These are phyloP conservation scores for Chrysopilus asiliformis DNA, from an alignment of 2,888 invertebrate species.

Conservation along the genomic window DNA sequence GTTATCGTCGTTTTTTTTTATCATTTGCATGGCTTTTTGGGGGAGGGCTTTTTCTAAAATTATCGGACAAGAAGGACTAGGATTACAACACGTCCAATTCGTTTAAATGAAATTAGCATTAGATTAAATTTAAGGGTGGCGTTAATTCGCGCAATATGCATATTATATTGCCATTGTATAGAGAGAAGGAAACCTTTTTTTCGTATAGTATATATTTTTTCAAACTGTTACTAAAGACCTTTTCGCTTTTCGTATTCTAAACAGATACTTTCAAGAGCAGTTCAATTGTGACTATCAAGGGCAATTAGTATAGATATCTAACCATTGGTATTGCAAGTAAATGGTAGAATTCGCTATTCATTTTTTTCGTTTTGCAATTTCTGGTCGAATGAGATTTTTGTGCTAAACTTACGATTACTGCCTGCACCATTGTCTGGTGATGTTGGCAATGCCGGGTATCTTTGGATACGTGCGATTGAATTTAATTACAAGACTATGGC, in stretches of 20 bases:
- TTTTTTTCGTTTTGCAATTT: conserved; percentile 10
- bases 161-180: conserved; percentile 12
- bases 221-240: no score
- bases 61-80: no score
- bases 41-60: no score
- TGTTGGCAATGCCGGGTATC: no score
- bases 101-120: conserved; percentile 21
- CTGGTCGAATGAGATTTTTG: conserved; percentile 11
- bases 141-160: conserved; percentile 14
- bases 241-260: no score
- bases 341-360: no score
- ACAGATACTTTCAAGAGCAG: no score
- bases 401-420: conserved; percentile 10
- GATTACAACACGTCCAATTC: conserved; percentile 16
- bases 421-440: conserved; percentile 8
- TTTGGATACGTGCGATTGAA: conserved; percentile 12
- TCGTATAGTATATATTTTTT: no score
- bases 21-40: not conserved
- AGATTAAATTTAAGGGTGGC: conserved; percentile 15
- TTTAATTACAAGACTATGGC: conserved; percentile 8
- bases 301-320: no score
- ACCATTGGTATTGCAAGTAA: no score
- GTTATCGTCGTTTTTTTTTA: not conserved
- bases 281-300: no score
- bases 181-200: no score